These are phyloP conservation scores for Hypolimnas misippus DNA, from an alignment of 2,888 invertebrate genomes.

Conservation along the genomic window DNA sequence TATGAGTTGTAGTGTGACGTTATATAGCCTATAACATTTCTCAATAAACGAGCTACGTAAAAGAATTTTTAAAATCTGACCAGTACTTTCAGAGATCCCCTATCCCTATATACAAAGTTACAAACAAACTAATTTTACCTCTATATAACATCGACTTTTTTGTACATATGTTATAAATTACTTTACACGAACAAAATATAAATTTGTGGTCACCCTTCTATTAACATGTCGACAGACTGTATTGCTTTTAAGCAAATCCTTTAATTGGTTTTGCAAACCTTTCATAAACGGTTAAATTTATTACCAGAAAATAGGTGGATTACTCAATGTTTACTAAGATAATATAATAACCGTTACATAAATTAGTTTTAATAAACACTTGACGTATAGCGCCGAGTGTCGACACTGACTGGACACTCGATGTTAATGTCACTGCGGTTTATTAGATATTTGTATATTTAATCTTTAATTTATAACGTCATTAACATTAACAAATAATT, in stretches of 20 bases:
- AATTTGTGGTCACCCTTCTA: neutral
- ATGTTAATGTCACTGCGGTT: neutral
- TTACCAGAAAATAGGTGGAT: slow-evolving; percentile 20
- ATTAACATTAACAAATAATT: too few species aligned
- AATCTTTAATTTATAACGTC: too few species aligned
- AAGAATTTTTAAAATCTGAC: too few species aligned
- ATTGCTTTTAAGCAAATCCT: slow-evolving; percentile 32
- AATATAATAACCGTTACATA: slow-evolving; percentile 11
- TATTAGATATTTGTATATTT: neutral
- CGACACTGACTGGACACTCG: neutral
- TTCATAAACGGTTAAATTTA: slow-evolving; percentile 37
- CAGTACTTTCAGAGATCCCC: too few species aligned
- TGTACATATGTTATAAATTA: neutral
- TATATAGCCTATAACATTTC: too few species aligned
- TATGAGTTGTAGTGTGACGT: too few species aligned
- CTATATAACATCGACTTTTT: too few species aligned
- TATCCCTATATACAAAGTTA: too few species aligned
- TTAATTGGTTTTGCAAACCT: slow-evolving; percentile 42
- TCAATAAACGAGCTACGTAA: too few species aligned
- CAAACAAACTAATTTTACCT: too few species aligned
- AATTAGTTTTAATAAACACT: slow-evolving; percentile 3
- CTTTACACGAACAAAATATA: neutral
- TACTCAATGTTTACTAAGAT: slow-evolving; percentile 4
- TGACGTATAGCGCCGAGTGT: neutral
- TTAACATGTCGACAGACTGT: slow-evolving; percentile 31